Conservation (phyloP, 2,888 invertebrate species). For the Tetanocera ferruginea region DNA sequence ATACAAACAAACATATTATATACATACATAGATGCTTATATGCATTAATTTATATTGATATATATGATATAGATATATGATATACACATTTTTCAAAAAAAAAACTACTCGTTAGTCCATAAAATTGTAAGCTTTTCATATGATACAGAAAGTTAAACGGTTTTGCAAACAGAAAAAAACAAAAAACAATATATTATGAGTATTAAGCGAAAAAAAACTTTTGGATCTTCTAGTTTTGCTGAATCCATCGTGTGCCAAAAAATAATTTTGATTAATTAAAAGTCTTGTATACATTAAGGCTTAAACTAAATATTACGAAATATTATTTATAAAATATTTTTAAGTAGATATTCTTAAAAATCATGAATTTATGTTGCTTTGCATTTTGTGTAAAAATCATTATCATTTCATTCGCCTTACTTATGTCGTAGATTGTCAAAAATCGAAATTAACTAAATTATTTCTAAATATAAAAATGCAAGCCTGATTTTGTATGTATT, state of each 20-base stretch:
- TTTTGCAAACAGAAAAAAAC: too few species aligned
- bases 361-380: not conserved
- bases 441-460: too few species aligned
- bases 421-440: not conserved
- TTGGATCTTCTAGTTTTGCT: constrained; percentile 43
- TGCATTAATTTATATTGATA: not conserved
- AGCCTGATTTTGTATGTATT: too few species aligned
- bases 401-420: not conserved
- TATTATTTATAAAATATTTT: constrained; percentile 18
- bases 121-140: not conserved
- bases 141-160: too few species aligned
- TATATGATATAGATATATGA: constrained; percentile 47
- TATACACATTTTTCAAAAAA: not conserved
- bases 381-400: constrained; percentile 19
- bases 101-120: not conserved
- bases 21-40: not conserved
- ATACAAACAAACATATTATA: not conserved
- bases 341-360: not conserved
- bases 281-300: constrained; percentile 42
- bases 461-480: too few species aligned
- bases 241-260: constrained; percentile 63
- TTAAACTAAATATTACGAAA: not conserved
- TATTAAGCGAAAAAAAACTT: constrained; percentile 2
- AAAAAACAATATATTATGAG: too few species aligned
- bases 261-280: constrained; percentile 41